Percentiles rank a stretch among this genome's conserved stretches.
Conservation (phyloP, 2,113 vertebrate species). For the Pavo muticus region DNA sequence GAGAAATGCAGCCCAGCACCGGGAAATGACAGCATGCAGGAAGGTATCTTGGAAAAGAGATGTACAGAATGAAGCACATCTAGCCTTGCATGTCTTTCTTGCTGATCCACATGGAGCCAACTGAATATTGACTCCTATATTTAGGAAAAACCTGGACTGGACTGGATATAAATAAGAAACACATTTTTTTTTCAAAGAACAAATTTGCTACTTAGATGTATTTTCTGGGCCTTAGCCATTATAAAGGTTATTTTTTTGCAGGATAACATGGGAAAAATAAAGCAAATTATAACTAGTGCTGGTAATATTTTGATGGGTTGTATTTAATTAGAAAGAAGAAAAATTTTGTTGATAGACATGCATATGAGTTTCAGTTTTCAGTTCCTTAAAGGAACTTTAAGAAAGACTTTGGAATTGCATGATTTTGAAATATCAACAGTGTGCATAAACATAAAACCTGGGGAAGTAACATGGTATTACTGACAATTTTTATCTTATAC, state of each 20-base stretch:
- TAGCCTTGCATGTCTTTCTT: neutral
- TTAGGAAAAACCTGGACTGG: neutral
- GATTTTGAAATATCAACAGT: neutral
- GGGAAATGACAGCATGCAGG: rapidly evolving
- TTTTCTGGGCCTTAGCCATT: neutral
- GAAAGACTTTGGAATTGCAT: neutral
- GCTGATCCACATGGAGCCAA: neutral
- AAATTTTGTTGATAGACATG: neutral
- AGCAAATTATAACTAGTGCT: neutral
- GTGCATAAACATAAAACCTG: neutral
- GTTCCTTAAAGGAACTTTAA: neutral
- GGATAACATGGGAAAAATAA: neutral
- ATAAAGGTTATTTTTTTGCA: neutral
- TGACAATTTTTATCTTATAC: neutral
- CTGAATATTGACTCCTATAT: neutral
- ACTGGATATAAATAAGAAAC: neutral
- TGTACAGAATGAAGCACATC: rapidly evolving
- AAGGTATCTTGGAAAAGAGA: neutral
- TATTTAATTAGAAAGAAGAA: neutral
- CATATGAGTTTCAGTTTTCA: neutral
- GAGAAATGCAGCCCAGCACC: neutral
- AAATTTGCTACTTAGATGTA: neutral
- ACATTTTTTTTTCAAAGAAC: neutral
- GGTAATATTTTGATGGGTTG: neutral
- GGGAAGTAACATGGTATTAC: neutral